phyloP scores from a whole-genome alignment of 1,140 invertebrate species.

The Arctopsyche grandis region DNA sequence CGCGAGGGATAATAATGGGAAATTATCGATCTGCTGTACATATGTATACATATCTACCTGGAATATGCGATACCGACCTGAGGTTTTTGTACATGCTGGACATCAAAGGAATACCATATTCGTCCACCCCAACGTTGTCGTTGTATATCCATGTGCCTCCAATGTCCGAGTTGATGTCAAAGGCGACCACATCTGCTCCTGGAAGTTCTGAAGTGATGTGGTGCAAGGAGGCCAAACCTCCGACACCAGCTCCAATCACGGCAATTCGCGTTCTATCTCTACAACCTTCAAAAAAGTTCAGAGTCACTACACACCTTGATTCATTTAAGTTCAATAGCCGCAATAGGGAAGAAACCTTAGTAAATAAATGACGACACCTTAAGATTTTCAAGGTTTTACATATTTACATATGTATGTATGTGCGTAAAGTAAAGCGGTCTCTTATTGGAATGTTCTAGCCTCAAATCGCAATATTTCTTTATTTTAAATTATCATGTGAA shows the following conservation, averaged over 20 bases:
- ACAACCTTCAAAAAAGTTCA: neutral
- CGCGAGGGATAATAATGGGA: neutral
- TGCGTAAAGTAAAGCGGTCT: too few relatives aligned
- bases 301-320: neutral
- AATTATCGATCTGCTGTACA: too few relatives aligned
- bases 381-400: too few relatives aligned
- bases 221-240: conserved; percentile 43
- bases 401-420: too few relatives aligned
- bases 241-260: conserved; percentile 48
- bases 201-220: conserved; percentile 43
- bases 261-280: conserved; percentile 44
- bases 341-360: too few relatives aligned
- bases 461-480: too few relatives aligned
- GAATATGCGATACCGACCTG: conserved; percentile 56
- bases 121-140: conserved; percentile 69
- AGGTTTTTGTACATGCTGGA: conserved; percentile 79
- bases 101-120: conserved; percentile 72
- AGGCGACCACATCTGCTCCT: conserved; percentile 65
- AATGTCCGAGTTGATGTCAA: conserved; percentile 71
- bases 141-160: conserved; percentile 82
- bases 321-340: neutral
- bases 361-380: too few relatives aligned
- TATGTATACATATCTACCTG: too few relatives aligned
- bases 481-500: too few relatives aligned
- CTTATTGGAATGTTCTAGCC: too few relatives aligned